Percentiles rank a stretch among this genome's conserved stretches.
phyloP scores from a whole-genome alignment of 2,888 invertebrate genomes.

The Dioctria linearis region DNA sequence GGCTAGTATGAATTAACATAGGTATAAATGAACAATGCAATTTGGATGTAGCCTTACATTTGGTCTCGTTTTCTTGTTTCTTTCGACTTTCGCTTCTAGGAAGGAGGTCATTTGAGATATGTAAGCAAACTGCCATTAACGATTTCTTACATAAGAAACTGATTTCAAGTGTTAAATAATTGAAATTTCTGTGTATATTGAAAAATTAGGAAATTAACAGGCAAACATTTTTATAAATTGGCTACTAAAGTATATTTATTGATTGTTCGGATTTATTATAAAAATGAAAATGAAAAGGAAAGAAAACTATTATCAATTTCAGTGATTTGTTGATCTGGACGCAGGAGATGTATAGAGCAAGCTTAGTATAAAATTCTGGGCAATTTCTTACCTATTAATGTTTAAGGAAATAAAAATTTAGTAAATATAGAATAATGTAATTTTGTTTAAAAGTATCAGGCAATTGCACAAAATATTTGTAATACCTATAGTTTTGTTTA shows the following conservation, averaged over 20 bases:
- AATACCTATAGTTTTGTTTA: background rate
- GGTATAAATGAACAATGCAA: too few relatives aligned
- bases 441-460: background rate
- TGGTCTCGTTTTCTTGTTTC: too few relatives aligned
- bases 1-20: too few relatives aligned
- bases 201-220: background rate
- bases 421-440: background rate
- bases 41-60: too few relatives aligned
- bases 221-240: background rate
- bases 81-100: too few relatives aligned
- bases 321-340: background rate
- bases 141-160: background rate
- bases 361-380: background rate
- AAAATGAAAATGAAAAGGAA: background rate
- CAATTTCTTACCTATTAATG: background rate
- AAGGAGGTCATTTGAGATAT: background rate
- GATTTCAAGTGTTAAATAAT: background rate
- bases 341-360: background rate
- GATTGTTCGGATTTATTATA: background rate
- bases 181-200: background rate
- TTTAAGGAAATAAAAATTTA: background rate
- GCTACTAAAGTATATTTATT: background rate
- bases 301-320: background rate
- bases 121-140: background rate
- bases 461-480: constrained; percentile 1